Conservation (phyloP, 2,113 vertebrate genomes). For the Azemiops feae region DNA sequence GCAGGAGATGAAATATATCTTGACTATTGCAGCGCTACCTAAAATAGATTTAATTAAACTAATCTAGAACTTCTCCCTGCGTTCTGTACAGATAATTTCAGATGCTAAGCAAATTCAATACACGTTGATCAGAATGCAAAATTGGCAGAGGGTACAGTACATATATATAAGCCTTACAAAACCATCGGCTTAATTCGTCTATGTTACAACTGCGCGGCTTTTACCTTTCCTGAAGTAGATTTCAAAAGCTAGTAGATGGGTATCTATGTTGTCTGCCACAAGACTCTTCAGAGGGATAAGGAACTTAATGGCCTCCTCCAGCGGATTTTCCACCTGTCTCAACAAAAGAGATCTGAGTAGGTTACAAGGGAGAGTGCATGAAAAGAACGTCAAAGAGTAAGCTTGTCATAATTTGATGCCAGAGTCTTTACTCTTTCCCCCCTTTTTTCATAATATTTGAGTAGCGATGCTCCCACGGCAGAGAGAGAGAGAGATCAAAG, state of each 20-base stretch:
- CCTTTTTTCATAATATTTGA: background rate
- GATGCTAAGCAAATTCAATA: background rate
- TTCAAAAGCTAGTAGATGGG: slow-evolving; percentile 80
- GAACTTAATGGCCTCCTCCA: slow-evolving; percentile 82
- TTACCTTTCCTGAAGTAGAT: slow-evolving; percentile 83
- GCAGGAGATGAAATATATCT: background rate
- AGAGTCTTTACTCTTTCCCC: background rate
- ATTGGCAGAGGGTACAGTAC: background rate
- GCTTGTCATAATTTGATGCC: background rate
- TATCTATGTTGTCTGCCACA: slow-evolving; percentile 75
- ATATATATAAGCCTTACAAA: background rate
- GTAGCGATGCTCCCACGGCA: background rate
- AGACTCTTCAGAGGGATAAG: slow-evolving; percentile 79
- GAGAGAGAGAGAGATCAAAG: background rate
- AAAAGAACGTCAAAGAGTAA: background rate
- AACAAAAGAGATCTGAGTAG: slow-evolving; percentile 46
- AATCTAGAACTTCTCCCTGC: background rate
- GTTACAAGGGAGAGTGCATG: slow-evolving; percentile 7
- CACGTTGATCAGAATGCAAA: background rate
- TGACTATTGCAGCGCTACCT: background rate
- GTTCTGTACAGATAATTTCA: background rate
- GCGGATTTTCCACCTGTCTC: slow-evolving; percentile 76
- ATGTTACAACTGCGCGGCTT: slow-evolving; percentile 23
- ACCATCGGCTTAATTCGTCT: background rate
- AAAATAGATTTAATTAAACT: background rate